phyloP scores from a whole-genome alignment of 2,888 invertebrate species.

The Drosophila gaucha region DNA sequence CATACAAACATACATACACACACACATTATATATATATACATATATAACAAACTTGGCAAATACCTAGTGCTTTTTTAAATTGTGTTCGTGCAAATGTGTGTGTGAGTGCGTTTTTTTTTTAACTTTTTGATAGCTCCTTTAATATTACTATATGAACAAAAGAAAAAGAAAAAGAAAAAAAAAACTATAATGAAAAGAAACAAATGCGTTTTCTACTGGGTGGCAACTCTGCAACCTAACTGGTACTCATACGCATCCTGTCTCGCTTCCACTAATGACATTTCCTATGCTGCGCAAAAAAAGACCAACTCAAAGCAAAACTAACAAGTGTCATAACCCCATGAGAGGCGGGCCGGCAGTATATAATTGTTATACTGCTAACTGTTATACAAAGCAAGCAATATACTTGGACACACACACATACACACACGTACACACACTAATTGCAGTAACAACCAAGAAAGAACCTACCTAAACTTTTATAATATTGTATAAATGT shows the following conservation, averaged over 20 bases:
- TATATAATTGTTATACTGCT: constrained; percentile 27
- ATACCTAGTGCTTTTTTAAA: constrained; percentile 41
- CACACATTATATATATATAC: constrained; percentile 16
- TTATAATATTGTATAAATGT: constrained; percentile 52
- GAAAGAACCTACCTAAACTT: constrained; percentile 73
- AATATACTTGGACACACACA: constrained; percentile 42
- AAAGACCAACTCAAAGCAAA: constrained; percentile 1
- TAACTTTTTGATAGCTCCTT: constrained; percentile 36
- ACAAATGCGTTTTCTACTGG: constrained; percentile 42
- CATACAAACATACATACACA: constrained; percentile 14
- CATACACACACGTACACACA: not conserved
- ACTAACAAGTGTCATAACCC: constrained; percentile 47
- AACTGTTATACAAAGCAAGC: constrained; percentile 36
- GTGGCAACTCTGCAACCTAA: constrained; percentile 27
- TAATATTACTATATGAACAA: constrained; percentile 27
- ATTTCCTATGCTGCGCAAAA: constrained; percentile 3
- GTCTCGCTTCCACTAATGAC: constrained; percentile 30
- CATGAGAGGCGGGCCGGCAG: constrained; percentile 10
- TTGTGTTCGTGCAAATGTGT: not conserved
- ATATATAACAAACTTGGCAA: constrained; percentile 40
- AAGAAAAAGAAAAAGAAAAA: constrained; percentile 6
- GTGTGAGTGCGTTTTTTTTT: constrained; percentile 38
- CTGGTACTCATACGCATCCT: constrained; percentile 8
- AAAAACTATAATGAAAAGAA: constrained; percentile 8
- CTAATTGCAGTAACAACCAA: constrained; percentile 36